Conservation (phyloP, 1,140 invertebrate genomes). For the Bemisia tabaci region DNA sequence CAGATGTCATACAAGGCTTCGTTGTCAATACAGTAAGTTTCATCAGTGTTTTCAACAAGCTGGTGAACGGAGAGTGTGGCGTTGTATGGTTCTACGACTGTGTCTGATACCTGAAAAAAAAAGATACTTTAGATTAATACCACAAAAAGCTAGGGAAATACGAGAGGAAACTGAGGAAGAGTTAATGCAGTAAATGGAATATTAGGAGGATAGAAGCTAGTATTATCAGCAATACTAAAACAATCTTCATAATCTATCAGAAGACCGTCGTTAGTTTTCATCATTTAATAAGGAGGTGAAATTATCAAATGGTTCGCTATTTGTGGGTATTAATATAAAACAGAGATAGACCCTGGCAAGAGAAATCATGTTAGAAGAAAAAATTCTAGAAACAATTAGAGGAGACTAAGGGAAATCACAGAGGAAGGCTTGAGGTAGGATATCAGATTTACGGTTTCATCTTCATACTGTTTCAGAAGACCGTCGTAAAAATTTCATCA, state of each 20-base stretch:
- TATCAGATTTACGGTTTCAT: no score
- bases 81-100: conserved; percentile 83
- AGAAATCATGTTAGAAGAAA: no score
- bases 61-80: conserved; percentile 80
- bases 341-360: no score
- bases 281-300: no score
- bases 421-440: no score
- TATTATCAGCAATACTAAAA: neutral
- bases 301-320: no score
- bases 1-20: conserved; percentile 88
- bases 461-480: no score
- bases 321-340: no score
- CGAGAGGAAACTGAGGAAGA: neutral
- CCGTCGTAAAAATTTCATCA: no score
- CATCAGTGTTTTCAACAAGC: conserved; percentile 77
- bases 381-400: no score
- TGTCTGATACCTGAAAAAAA: conserved; percentile 56
- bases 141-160: neutral
- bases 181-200: neutral
- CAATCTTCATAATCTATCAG: neutral
- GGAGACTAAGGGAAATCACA: no score
- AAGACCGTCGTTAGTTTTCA: no score
- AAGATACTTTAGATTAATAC: conserved; percentile 2
- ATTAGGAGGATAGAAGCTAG: neutral
- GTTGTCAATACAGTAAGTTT: conserved; percentile 81